A percentile compares a stretch with the other conserved stretches of the same genome.
phyloP scores from a whole-genome alignment of 2,797 vertebrate genomes.

The Fistularia tabacaria region DNA sequence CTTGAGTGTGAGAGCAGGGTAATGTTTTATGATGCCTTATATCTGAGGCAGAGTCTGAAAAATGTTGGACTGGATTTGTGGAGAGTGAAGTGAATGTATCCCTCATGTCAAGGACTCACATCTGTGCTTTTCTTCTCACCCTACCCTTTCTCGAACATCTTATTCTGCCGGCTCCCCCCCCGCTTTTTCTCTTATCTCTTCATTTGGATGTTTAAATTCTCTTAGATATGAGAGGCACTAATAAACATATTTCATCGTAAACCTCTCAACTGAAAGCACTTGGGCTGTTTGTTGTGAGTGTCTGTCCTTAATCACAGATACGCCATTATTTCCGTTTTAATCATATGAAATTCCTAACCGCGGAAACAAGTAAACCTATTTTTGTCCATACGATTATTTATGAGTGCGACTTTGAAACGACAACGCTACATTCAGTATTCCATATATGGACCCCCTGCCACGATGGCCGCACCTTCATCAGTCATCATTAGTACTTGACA shows the following conservation, averaged over 20 bases:
- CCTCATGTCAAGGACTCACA: conserved; percentile 15
- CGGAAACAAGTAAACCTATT: no score
- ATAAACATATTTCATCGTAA: no score
- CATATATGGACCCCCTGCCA: conserved; percentile 30
- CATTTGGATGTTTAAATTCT: neutral
- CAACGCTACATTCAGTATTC: conserved; percentile 19
- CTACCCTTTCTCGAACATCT: conserved; percentile 5
- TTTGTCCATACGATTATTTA: conserved; percentile 4
- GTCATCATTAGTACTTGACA: conserved; percentile 63
- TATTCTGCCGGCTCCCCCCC: neutral
- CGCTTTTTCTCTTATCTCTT: conserved; percentile 1
- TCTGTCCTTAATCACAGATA: no score
- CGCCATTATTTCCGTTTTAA: no score
- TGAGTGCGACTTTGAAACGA: conserved; percentile 30
- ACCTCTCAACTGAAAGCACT: no score
- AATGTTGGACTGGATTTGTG: conserved; percentile 35
- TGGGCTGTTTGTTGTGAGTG: no score
- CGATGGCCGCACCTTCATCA: conserved; percentile 36
- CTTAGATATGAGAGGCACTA: no score
- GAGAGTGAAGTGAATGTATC: conserved; percentile 30
- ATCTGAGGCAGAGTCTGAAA: conserved; percentile 34
- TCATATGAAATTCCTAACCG: no score
- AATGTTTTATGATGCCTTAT: conserved; percentile 46
- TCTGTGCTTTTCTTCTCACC: neutral
- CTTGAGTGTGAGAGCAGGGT: conserved; percentile 43